A percentile compares a stretch with the other conserved stretches of the same genome.
Conservation (phyloP, 2,888 invertebrate species). For the Pollenia labialis region DNA sequence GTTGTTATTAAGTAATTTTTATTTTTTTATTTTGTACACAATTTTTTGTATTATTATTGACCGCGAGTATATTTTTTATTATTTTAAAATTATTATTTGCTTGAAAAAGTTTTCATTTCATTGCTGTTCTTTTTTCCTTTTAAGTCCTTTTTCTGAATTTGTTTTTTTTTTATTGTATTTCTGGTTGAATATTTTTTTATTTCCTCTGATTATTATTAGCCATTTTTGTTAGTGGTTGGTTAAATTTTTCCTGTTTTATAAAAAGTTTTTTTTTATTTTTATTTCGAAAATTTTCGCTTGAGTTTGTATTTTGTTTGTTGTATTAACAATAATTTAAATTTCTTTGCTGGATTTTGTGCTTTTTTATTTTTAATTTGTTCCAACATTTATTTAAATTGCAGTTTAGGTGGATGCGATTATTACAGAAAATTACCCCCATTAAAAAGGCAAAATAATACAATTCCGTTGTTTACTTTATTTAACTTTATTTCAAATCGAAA, state of each 20-base stretch:
- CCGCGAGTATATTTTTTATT: conserved; percentile 70
- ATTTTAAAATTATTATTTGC: conserved; percentile 76
- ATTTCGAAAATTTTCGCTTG: conserved; percentile 34
- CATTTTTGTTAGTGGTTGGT: conserved; percentile 73
- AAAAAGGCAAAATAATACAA: conserved; percentile 48
- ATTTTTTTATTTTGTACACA: conserved; percentile 22
- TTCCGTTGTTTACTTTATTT: conserved; percentile 35
- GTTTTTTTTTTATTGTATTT: conserved; percentile 31
- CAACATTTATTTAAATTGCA: conserved; percentile 72
- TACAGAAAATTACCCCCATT: conserved; percentile 62
- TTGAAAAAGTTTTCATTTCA: conserved; percentile 75
- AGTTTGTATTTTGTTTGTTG: conserved; percentile 43
- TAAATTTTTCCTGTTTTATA: conserved; percentile 39
- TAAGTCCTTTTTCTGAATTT: not conserved
- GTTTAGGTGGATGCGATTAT: conserved; percentile 58
- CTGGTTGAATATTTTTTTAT: conserved; percentile 68
- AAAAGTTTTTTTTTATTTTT: conserved; percentile 7
- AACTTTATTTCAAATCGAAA: conserved; percentile 1
- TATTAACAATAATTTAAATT: conserved; percentile 76
- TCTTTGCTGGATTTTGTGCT: not conserved
- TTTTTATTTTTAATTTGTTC: not conserved
- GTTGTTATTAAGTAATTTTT: conserved; percentile 31
- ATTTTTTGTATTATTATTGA: conserved; percentile 58
- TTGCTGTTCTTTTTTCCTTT: conserved; percentile 35
- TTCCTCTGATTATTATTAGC: conserved; percentile 66